phyloP scores from a whole-genome alignment of 2,888 invertebrate species.

The Meandrusa payeni region DNA sequence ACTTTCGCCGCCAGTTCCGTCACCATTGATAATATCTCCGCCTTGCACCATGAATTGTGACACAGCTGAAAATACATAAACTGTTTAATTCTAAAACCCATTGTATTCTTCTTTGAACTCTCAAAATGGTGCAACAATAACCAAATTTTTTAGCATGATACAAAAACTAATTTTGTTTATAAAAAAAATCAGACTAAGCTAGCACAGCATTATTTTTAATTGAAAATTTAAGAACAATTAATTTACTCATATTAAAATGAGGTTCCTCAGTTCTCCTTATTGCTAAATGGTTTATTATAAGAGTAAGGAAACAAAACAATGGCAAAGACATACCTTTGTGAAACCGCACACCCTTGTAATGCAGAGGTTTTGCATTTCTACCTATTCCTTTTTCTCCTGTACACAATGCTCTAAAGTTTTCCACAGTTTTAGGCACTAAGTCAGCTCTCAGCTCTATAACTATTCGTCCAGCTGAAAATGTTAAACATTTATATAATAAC shows the following conservation, averaged over 20 bases:
- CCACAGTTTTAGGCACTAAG: conserved; percentile 91
- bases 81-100: too few relatives aligned
- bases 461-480: conserved; percentile 87
- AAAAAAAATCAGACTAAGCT: too few relatives aligned
- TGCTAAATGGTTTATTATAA: too few relatives aligned
- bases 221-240: too few relatives aligned
- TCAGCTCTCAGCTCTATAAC: conserved; percentile 93
- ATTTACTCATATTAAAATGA: too few relatives aligned
- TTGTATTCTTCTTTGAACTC: too few relatives aligned
- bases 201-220: too few relatives aligned
- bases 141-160: too few relatives aligned
- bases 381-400: conserved; percentile 94
- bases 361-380: conserved; percentile 84
- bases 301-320: neutral
- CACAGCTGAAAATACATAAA: conserved; percentile 80
- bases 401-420: conserved; percentile 95
- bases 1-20: conserved; percentile 96
- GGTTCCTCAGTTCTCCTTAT: too few relatives aligned
- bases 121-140: too few relatives aligned
- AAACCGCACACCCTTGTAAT: conserved; percentile 91
- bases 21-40: conserved; percentile 87
- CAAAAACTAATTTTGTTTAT: too few relatives aligned
- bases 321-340: conserved; percentile 82
- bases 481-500: too few relatives aligned
- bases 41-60: conserved; percentile 95